These are phyloP conservation scores for Serrognathus titanus DNA, from an alignment of 2,888 invertebrate species.

Conservation along the genomic window DNA sequence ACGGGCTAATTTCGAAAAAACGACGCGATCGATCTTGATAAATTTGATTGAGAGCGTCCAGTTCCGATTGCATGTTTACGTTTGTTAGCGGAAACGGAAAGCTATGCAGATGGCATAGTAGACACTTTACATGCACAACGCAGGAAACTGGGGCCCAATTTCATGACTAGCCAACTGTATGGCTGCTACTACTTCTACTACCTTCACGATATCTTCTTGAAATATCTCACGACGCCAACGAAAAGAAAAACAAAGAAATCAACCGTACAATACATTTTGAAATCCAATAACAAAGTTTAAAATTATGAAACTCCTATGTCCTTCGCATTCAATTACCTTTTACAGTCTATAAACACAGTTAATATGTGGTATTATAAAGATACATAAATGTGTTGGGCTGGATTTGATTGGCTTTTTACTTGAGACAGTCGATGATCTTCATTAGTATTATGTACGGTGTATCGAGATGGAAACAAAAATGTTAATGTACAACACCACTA, in stretches of 20 bases:
- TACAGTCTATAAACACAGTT: too few species aligned
- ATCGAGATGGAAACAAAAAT: too few species aligned
- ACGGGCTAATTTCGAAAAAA: slow-evolving; percentile 36
- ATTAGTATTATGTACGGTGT: too few species aligned
- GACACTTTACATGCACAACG: slow-evolving; percentile 46
- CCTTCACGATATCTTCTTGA: slow-evolving; percentile 11
- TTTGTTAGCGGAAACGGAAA: slow-evolving; percentile 47
- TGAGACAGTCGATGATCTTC: too few species aligned
- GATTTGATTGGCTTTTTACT: too few species aligned
- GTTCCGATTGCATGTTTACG: slow-evolving; percentile 50
- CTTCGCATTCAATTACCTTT: too few species aligned
- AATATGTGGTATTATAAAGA: too few species aligned
- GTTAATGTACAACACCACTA: too few species aligned
- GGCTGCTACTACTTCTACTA: slow-evolving; percentile 3
- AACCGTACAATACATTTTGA: not conserved
- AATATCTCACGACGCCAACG: not conserved
- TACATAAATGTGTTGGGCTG: too few species aligned
- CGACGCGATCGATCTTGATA: slow-evolving; percentile 44
- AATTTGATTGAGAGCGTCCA: slow-evolving; percentile 49
- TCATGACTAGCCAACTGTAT: slow-evolving; percentile 22
- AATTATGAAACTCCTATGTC: too few species aligned
- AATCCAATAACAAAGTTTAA: too few species aligned
- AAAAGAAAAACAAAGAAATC: not conserved
- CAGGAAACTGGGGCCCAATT: slow-evolving; percentile 40
- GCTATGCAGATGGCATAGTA: slow-evolving; percentile 51